Evolutionary conservation across 2,888 invertebrate genomes (phyloP).

Genomic region (Drosophila quasianomalipes): DNA sequence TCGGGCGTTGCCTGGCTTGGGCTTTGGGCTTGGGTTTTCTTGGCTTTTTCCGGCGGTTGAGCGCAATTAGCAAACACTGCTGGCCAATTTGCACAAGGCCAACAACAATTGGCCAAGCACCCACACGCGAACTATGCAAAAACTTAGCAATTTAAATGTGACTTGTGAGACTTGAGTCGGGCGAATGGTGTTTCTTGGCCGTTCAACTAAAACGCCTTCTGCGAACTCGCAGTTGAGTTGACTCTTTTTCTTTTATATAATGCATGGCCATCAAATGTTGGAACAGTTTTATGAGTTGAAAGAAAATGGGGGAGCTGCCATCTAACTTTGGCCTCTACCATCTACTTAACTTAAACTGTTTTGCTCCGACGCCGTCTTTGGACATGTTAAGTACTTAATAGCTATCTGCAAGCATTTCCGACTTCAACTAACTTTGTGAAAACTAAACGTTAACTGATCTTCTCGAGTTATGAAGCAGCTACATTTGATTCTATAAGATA

Average conservation of each 20-base stretch:
- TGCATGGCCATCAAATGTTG: constrained; percentile 18
- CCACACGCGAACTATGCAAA: constrained; percentile 24
- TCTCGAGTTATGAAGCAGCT: background rate
- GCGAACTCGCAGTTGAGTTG: constrained; percentile 8
- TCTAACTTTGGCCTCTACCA: background rate
- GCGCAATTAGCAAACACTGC: constrained; percentile 67
- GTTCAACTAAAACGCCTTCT: constrained; percentile 38
- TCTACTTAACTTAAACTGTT: constrained; percentile 22
- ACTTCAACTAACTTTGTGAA: background rate
- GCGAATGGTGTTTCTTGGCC: constrained; percentile 1
- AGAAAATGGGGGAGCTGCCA: background rate
- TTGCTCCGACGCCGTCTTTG: background rate
- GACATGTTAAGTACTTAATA: constrained; percentile 4
- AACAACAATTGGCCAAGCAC: constrained; percentile 44
- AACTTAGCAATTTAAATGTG: constrained; percentile 38
- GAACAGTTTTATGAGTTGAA: constrained; percentile 15
- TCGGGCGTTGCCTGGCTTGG: background rate
- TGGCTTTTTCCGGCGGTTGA: constrained; percentile 55
- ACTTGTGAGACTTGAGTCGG: constrained; percentile 6
- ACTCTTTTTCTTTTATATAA: constrained; percentile 8
- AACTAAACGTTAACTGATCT: background rate
- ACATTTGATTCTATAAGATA: background rate
- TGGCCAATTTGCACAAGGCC: constrained; percentile 73
- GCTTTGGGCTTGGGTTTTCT: constrained; percentile 30
- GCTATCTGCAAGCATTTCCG: background rate